These are phyloP conservation scores for Carassius auratus DNA, from an alignment of 2,113 vertebrate species.

Conservation along the genomic window DNA sequence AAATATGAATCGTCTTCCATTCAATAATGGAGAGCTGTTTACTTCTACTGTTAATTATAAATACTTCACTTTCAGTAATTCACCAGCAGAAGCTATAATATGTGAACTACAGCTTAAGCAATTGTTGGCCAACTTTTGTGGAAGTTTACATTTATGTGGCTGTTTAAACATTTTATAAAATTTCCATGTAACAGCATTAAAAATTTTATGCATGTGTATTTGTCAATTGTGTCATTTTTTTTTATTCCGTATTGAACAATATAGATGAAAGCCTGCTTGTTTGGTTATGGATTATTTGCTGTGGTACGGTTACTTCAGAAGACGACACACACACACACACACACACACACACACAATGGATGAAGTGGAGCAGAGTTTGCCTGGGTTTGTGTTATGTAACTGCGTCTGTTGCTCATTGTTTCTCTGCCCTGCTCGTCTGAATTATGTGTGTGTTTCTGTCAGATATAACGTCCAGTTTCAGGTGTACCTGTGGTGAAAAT, in stretches of 20 bases:
- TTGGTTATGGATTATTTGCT: not conserved
- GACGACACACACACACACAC: not conserved
- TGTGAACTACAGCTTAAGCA: not conserved
- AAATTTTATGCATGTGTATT: not conserved
- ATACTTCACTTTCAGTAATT: not conserved
- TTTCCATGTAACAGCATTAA: slow-evolving; percentile 2
- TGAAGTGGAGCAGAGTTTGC: slow-evolving; percentile 7
- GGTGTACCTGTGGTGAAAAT: not conserved
- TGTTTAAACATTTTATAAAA: not conserved
- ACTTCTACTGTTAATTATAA: not conserved
- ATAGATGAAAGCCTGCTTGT: slow-evolving; percentile 20
- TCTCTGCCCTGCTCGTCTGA: not conserved
- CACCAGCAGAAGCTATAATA: not conserved
- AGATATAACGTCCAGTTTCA: not conserved
- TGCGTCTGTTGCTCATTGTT: slow-evolving; percentile 6
- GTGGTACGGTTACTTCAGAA: not conserved
- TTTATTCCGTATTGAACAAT: not conserved
- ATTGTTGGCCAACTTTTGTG: not conserved
- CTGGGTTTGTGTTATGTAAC: slow-evolving; percentile 34
- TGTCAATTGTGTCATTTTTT: too few species aligned
- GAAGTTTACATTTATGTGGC: not conserved
- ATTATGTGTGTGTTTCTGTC: not conserved
- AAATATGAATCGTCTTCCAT: not conserved
- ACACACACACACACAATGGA: slow-evolving; percentile 21
- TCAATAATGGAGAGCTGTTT: not conserved